These are phyloP conservation scores for Motacilla alba DNA, from an alignment of 2,113 vertebrate species.

Conservation along the genomic window DNA sequence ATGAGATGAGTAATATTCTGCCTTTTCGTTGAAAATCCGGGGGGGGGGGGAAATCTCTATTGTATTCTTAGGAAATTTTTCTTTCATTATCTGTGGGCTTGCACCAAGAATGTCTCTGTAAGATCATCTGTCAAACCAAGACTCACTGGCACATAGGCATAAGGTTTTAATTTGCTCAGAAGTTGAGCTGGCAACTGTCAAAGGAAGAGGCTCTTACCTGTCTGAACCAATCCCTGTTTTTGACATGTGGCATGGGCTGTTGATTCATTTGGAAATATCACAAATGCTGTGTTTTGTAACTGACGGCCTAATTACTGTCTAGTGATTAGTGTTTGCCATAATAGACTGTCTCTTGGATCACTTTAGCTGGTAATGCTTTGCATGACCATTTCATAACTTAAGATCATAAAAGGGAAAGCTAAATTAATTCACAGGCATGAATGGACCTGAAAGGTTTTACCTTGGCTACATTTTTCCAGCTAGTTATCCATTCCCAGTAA, in stretches of 20 bases:
- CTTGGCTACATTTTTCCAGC: constrained; percentile 27
- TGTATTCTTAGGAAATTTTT: constrained; percentile 15
- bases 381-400: constrained; percentile 42
- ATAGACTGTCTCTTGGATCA: background rate
- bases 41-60: background rate
- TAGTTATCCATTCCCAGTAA: constrained; percentile 10
- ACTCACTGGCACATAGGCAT: background rate
- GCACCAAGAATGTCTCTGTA: constrained; percentile 30
- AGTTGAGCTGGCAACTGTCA: constrained; percentile 18
- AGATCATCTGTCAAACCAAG: constrained; percentile 10
- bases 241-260: background rate
- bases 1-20: background rate
- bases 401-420: constrained; percentile 16
- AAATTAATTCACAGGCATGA: constrained; percentile 40
- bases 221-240: constrained; percentile 50
- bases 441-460: constrained; percentile 24
- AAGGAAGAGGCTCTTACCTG: constrained; percentile 53
- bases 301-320: constrained; percentile 53
- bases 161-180: constrained; percentile 46
- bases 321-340: constrained; percentile 49
- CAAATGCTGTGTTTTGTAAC: constrained; percentile 47
- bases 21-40: background rate
- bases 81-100: background rate
- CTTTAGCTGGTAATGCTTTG: background rate
- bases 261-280: constrained; percentile 45